Conservation (phyloP, 2,797 vertebrate species). For the Pseudocheirus occidentalis region DNA sequence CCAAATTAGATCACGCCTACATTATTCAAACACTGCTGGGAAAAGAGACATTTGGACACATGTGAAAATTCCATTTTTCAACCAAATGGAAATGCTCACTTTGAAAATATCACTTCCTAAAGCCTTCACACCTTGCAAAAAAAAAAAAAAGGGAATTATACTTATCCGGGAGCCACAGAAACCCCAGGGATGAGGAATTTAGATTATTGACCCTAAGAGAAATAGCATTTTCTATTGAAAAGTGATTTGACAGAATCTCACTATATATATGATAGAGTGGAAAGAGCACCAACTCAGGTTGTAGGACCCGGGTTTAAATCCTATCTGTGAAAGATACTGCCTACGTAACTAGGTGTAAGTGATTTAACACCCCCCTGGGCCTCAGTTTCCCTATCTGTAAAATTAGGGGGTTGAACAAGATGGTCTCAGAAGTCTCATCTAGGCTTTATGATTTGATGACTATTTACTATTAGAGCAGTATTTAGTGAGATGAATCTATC, state of each 20-base stretch:
- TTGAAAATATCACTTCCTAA: neutral
- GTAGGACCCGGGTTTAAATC: neutral
- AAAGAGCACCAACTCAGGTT: neutral
- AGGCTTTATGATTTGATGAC: neutral
- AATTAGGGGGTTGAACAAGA: neutral
- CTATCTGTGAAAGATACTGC: neutral
- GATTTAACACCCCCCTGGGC: too few species aligned
- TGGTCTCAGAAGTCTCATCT: neutral
- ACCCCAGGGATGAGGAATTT: neutral
- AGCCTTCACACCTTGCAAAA: slow-evolving; percentile 3
- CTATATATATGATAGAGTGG: neutral
- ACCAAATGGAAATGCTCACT: neutral
- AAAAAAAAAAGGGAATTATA: neutral
- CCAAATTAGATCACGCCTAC: neutral
- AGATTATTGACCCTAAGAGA: neutral
- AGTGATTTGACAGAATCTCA: neutral
- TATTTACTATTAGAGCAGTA: neutral
- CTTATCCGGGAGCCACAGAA: neutral
- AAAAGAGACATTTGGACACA: neutral
- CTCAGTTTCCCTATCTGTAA: neutral
- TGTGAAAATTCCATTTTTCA: neutral
- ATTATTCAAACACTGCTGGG: neutral
- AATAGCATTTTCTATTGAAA: neutral
- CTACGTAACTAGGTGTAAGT: neutral
- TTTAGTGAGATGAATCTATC: neutral